These are phyloP conservation scores for Willowsia nigromaculata DNA, from an alignment of 2,888 invertebrate species.

Conservation along the genomic window DNA sequence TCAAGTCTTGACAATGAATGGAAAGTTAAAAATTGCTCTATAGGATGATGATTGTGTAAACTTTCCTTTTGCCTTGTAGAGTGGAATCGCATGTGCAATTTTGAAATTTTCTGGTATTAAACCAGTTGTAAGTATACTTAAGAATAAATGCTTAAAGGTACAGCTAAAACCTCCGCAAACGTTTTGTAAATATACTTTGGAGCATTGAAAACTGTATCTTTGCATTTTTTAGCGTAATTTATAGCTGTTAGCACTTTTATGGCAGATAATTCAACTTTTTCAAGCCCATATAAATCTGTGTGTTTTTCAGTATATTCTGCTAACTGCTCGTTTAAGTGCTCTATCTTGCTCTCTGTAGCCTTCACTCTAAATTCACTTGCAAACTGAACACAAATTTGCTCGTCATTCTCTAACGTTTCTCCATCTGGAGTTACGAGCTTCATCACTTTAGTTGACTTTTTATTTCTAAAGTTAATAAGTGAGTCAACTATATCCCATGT, in stretches of 20 bases:
- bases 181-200: not conserved
- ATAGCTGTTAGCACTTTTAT: not conserved
- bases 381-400: not conserved
- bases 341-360: not conserved
- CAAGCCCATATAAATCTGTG: not conserved
- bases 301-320: not conserved
- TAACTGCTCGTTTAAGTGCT: not conserved
- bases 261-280: not conserved
- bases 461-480: not conserved
- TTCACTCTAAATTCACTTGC: constrained; percentile 36
- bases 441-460: not conserved
- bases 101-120: not conserved
- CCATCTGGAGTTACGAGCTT: not conserved
- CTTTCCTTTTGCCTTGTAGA: not conserved
- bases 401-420: not conserved
- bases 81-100: not conserved
- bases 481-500: constrained; percentile 18
- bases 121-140: not conserved
- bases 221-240: not conserved
- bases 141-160: not conserved
- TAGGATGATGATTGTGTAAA: not conserved
- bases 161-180: not conserved
- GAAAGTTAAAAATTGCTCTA: constrained; percentile 21
- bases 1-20: constrained; percentile 9
- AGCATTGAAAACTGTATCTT: not conserved